Conservation (phyloP, 2,797 vertebrate genomes). For the Etheostoma perlongum region DNA sequence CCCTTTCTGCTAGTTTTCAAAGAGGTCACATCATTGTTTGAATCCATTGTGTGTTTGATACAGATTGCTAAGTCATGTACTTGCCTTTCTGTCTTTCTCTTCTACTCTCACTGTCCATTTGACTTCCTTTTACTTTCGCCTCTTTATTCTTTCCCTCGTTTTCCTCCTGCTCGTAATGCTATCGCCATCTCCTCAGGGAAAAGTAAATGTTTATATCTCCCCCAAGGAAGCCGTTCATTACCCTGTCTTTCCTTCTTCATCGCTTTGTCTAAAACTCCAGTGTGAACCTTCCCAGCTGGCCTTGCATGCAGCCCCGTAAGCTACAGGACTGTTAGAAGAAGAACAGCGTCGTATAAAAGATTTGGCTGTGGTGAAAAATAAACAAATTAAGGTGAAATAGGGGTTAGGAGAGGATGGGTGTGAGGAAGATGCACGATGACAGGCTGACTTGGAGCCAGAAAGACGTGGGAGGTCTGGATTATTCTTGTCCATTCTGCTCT, state of each 20-base stretch:
- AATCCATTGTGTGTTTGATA: conserved; percentile 31
- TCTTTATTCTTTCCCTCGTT: background rate
- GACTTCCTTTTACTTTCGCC: conserved; percentile 27
- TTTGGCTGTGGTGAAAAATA: conserved; percentile 55
- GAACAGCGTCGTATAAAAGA: conserved; percentile 52
- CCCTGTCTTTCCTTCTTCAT: conserved; percentile 48
- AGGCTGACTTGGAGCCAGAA: conserved; percentile 35
- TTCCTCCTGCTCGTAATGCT: conserved; percentile 45
- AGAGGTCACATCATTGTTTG: conserved; percentile 14
- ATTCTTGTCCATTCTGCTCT: conserved; percentile 65
- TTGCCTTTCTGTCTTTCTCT: conserved; percentile 31
- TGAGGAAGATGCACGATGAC: conserved; percentile 66
- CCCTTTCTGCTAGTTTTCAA: conserved; percentile 19
- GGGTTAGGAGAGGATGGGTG: conserved; percentile 41
- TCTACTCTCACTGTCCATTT: conserved; percentile 11
- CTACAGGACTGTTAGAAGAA: conserved; percentile 32
- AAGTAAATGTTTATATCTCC: conserved; percentile 81
- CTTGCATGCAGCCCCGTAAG: background rate
- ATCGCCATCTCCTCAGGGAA: conserved; percentile 62
- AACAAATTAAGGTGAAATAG: conserved; percentile 63
- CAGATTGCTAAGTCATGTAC: conserved; percentile 32
- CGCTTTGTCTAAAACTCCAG: conserved; percentile 68
- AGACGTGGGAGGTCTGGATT: conserved; percentile 75
- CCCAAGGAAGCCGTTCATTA: conserved; percentile 64
- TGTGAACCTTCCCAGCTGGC: conserved; percentile 73